Evolutionary conservation across 2,113 vertebrate species (phyloP).

Genomic region (Chaetodon trifascialis): DNA sequence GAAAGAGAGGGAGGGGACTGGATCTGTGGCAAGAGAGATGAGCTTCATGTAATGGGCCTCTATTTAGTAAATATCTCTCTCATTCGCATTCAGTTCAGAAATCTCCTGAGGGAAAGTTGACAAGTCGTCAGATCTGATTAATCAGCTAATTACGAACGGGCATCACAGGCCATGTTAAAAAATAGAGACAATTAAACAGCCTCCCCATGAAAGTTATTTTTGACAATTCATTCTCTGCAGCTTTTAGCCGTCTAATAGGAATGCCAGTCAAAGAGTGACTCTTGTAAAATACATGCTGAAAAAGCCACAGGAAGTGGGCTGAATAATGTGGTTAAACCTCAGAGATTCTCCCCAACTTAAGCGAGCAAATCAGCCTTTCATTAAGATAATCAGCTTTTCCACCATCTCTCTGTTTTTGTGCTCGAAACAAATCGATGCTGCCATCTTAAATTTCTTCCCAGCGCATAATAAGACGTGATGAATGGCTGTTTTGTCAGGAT

Average conservation of each 20-base stretch:
- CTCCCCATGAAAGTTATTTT: constrained; percentile 49
- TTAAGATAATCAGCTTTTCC: constrained; percentile 75
- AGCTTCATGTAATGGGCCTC: constrained; percentile 24
- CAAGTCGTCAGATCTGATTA: constrained; percentile 70
- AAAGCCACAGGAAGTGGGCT: constrained; percentile 55
- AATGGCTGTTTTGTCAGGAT: constrained; percentile 69
- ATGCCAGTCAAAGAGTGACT: constrained; percentile 36
- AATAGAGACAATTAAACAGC: constrained; percentile 57
- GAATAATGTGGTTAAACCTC: constrained; percentile 69
- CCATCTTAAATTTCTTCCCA: constrained; percentile 67
- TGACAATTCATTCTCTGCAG: constrained; percentile 38
- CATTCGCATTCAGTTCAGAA: constrained; percentile 68
- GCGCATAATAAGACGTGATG: constrained; percentile 64
- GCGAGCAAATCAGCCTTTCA: constrained; percentile 65
- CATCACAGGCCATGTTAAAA: constrained; percentile 59
- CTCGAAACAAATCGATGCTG: constrained; percentile 60
- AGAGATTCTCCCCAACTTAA: constrained; percentile 63
- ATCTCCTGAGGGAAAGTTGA: constrained; percentile 65
- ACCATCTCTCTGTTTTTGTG: constrained; percentile 62
- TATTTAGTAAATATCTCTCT: constrained; percentile 46
- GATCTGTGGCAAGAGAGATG: constrained; percentile 33
- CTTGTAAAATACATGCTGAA: constrained; percentile 36
- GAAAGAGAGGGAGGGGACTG: constrained; percentile 17
- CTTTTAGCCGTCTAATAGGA: constrained; percentile 52
- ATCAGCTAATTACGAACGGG: constrained; percentile 73